Conservation (phyloP, 35 echinoderm and acorn worm species). For the Heliocidaris erythrogramma region DNA sequence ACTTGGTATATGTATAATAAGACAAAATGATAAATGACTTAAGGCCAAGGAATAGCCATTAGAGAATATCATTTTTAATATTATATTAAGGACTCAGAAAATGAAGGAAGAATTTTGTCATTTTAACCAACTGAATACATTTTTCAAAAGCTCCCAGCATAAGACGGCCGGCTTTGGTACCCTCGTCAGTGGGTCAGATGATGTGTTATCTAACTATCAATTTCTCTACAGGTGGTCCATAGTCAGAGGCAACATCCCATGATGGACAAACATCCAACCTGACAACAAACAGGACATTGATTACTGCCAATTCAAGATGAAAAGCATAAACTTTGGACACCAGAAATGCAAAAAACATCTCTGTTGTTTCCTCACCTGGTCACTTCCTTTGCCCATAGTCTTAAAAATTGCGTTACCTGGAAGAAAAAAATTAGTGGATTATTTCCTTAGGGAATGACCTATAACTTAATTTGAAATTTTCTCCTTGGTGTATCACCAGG, state of each 20-base stretch:
- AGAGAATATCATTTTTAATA: too few species aligned
- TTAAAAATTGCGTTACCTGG: not conserved
- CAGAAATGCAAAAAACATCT: not conserved
- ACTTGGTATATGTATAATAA: too few species aligned
- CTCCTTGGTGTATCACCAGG: not conserved
- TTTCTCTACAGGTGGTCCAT: not conserved
- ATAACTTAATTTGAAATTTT: not conserved
- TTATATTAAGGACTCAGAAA: too few species aligned
- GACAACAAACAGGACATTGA: not conserved
- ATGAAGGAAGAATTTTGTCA: too few species aligned
- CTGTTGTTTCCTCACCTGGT: not conserved
- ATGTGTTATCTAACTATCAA: not conserved
- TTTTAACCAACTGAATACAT: too few species aligned
- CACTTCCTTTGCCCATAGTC: not conserved
- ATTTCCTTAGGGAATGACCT: conserved; percentile 1
- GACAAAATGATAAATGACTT: too few species aligned
- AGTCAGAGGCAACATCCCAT: not conserved
- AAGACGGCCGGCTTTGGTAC: too few species aligned
- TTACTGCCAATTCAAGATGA: not conserved
- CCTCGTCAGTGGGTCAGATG: too few species aligned
- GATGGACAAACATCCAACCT: not conserved
- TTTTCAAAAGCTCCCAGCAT: too few species aligned
- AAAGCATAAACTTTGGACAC: not conserved
- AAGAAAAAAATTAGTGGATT: not conserved
- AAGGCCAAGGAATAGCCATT: too few species aligned